Base-by-base conservation (phyloP, 2,113 vertebrate genomes). In the Neopipo cinnamomea region DNA sequence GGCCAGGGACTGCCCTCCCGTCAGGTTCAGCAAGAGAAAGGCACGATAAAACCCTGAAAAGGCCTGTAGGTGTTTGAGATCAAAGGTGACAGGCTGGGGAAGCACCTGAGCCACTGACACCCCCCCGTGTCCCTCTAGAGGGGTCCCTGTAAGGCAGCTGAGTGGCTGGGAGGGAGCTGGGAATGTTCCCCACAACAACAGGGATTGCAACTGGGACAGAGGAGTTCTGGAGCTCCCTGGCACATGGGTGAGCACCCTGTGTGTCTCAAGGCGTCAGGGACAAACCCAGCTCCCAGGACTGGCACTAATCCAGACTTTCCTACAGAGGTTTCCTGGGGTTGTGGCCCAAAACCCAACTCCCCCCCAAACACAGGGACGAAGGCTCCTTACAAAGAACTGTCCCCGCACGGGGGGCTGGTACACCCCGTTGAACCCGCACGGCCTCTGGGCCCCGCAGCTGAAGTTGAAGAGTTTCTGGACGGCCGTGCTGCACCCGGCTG, bases 1-100 rank as follows among this genome's bases (percentile, higher is more conserved):
- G 61, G 47, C 56, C 92, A 98, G 93, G 2, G 98, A 25, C 58
- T 97, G 97, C 42, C 92, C 92, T 30, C 88, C 86, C 2, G 98
- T 98, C 88, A 99, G 96, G 76, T 98, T 98, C 93, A 99, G 97
- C 71, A 98, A 97, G 79, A 84, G 91, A 91, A 99, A 97, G 33
- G 88, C 97, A 72, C 98, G 93, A 87, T 98, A 98, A 89, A 98
- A 97, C 28, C 88, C 98, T 0, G 98, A 98, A 85, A 98, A 98
- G 9, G 98, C 98, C 98, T 99, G 90, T 6, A 28, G 44, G 52
- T 14, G 28, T n/a, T 72, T 1, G 8, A 93, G 46, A 89, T 5
- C 42, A 85, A 95, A 61, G 41, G 28, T 2, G 3, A 66, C 18
- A 82, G 47, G 42, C 90, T 12, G 93, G 50, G 42, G 33, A 74